Conservation (phyloP, 2,888 invertebrate genomes). For the Adela reaumurella region DNA sequence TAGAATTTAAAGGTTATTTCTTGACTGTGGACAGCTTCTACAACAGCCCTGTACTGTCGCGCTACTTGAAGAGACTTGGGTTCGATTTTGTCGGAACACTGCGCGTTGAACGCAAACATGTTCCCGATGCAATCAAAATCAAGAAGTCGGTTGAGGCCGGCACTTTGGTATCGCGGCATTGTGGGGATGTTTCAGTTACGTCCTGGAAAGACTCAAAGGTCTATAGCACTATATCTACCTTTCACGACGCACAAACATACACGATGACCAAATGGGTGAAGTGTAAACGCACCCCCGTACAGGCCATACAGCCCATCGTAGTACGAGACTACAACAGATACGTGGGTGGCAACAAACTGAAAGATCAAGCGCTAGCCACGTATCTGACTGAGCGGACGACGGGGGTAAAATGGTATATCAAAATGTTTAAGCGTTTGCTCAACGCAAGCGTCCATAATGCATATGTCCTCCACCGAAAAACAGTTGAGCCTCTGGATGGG, state of each 20-base stretch:
- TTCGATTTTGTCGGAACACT: constrained; percentile 2
- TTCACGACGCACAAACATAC: constrained; percentile 7
- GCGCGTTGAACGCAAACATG: constrained; percentile 1
- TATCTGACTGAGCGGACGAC: constrained; percentile 14
- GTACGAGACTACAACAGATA: constrained; percentile 11
- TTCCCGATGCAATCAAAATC: background rate
- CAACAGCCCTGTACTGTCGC: constrained; percentile 1
- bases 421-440: constrained; percentile 12
- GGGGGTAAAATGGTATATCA: constrained; percentile 13
- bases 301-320: constrained; percentile 8
- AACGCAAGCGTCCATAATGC: background rate
- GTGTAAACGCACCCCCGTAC: constrained; percentile 3
- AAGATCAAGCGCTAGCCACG: constrained; percentile 15
- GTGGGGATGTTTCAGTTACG: constrained; percentile 7
- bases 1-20: background rate
- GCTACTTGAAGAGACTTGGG: background rate
- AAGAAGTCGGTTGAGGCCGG: too few species aligned
- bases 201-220: constrained; percentile 13
- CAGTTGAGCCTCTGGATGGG: background rate
- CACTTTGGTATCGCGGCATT: too few species aligned
- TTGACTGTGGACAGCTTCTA: constrained; percentile 3
- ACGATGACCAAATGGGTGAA: background rate
- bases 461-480: background rate
- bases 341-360: constrained; percentile 15
- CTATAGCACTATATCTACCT: constrained; percentile 12